phyloP scores from a whole-genome alignment of 2,797 vertebrate species.

The Orientallactaga sibirica region DNA sequence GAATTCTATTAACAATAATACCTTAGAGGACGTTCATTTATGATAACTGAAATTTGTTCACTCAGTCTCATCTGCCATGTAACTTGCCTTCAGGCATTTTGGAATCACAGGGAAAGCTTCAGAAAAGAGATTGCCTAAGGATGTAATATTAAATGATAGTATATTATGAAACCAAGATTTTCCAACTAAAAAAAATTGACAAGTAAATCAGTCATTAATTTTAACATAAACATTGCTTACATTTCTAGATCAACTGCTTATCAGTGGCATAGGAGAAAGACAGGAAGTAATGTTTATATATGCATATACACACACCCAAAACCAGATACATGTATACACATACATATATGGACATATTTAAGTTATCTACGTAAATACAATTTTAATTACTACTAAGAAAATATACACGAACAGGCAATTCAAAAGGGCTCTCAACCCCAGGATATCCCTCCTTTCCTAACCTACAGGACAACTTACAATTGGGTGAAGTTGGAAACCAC shows the following conservation, averaged over 20 bases:
- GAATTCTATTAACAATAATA: conserved; percentile 68
- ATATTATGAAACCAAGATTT: conserved; percentile 15
- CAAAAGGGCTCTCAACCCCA: background rate
- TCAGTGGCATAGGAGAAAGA: background rate
- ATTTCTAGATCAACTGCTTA: conserved; percentile 15
- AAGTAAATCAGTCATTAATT: conserved; percentile 26
- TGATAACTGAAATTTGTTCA: conserved; percentile 62
- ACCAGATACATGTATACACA: background rate
- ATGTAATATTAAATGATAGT: conserved; percentile 21
- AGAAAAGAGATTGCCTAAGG: background rate
- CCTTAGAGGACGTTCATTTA: conserved; percentile 55
- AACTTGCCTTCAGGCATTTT: conserved; percentile 64
- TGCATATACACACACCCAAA: background rate
- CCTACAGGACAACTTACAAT: background rate
- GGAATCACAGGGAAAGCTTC: conserved; percentile 62
- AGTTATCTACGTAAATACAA: background rate
- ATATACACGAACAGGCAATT: background rate
- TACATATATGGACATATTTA: background rate
- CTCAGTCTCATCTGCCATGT: conserved; percentile 4
- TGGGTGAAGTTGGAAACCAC: background rate
- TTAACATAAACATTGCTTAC: conserved; percentile 20
- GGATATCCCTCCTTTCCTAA: background rate
- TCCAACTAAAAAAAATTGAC: conserved; percentile 39
- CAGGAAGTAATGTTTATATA: background rate
- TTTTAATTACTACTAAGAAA: conserved; percentile 5